Percentiles rank a stretch among this genome's conserved stretches.
Conservation (phyloP, 2,888 invertebrate species). For the Myopa tessellatipennis region DNA sequence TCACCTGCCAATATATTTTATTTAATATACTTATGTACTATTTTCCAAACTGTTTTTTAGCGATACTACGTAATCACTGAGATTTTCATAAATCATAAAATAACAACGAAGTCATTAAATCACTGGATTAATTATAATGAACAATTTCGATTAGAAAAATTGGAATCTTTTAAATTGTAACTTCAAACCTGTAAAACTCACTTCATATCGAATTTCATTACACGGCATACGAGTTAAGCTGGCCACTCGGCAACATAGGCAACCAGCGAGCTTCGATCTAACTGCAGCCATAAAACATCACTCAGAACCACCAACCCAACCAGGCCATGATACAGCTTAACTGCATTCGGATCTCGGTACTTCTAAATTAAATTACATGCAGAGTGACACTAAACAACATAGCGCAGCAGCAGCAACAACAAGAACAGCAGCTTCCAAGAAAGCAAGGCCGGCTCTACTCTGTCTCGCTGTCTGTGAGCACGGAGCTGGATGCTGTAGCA, state of each 20-base stretch:
- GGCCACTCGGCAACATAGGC: constrained; percentile 1
- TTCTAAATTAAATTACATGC: constrained; percentile 31
- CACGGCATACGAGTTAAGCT: neutral
- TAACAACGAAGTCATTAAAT: no score
- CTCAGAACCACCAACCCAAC: constrained; percentile 5
- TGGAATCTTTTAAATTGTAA: no score
- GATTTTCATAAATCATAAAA: no score
- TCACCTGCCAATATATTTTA: no score
- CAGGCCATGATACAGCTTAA: constrained; percentile 6
- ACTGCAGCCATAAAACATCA: constrained; percentile 12
- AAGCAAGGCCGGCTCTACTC: constrained; percentile 2
- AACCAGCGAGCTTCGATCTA: neutral
- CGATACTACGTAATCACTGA: no score
- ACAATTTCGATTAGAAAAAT: no score
- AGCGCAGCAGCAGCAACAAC: neutral
- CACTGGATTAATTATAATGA: no score
- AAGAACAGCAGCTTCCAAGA: constrained; percentile 1
- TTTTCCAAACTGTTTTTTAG: no score
- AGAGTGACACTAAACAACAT: neutral
- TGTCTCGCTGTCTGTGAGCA: neutral
- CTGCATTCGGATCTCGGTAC: neutral
- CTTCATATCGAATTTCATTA: no score
- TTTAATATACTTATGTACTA: no score
- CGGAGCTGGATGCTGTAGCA: neutral
- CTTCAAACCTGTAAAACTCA: no score